Evolutionary conservation across 2,113 vertebrate species (phyloP), one percentile per base, ranked within the genome.

Genomic region (Genyomyrus donnyi): DNA sequence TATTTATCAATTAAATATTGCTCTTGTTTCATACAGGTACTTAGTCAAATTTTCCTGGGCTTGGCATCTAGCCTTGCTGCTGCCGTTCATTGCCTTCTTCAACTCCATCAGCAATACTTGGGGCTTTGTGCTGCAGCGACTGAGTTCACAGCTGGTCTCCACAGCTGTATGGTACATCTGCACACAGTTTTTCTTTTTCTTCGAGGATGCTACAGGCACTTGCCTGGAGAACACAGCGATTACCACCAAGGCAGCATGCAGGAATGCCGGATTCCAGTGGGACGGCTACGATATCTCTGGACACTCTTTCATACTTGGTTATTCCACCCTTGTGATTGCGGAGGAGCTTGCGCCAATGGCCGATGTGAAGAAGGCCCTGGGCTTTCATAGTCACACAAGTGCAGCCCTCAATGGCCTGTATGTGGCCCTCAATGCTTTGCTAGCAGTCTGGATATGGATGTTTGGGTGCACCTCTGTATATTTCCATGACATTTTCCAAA

Each of bases 41-140:
- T 99, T 99, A 87, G 98, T 99, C 90, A 99, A 99, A 94, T 0
- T 98, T 90, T 97, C 98, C 90, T 99, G 98, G 98, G 97, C 95
- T 11, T 99, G 98, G 98, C 99, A 98, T 0, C 91, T 99, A 92
- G 93, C 95, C 89, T 96, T 99, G 50, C 96, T 99, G 52, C 95
- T 98, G 11, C 98, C 98, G n/a, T 99, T 99, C 95, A 94, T 99
- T 3, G 42, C 94, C 9, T 93, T 98, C 80, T 97, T 96, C 93
- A 96, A 96, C 92, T 94, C 94, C 45, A 93, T 95, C 92, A 92
- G 92, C 0, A 89, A 89, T 91, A 96, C 92, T 1, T 3, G 80
- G 0, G 17, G 91, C 90, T 94, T 93, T 83, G 96, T 95, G 11
- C 89, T 95, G 80, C 95, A 92, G 39, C 95, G 98, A 17, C 91